Conservation (phyloP, 2,113 vertebrate genomes). For the Illadopsis cleaveri region DNA sequence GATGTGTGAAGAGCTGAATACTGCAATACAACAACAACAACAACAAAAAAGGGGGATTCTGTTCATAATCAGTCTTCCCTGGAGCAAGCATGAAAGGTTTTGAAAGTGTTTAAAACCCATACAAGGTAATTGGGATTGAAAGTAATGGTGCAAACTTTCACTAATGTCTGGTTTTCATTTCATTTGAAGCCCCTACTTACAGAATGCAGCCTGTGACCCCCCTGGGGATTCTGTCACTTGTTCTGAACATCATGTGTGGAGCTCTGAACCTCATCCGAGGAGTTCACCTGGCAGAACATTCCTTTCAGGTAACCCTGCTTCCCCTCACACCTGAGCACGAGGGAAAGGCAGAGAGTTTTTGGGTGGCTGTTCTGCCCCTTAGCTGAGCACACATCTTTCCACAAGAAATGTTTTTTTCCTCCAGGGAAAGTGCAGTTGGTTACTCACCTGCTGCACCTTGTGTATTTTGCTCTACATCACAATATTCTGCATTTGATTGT, state of each 20-base stretch:
- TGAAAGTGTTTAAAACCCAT: neutral
- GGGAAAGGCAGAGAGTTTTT: neutral
- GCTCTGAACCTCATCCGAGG: conserved; percentile 93
- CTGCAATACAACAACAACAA: neutral
- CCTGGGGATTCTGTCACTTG: conserved; percentile 88
- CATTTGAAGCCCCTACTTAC: conserved; percentile 75
- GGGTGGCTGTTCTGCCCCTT: neutral
- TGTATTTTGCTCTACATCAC: neutral
- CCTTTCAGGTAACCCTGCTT: conserved; percentile 82
- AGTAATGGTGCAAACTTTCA: neutral
- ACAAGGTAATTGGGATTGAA: neutral
- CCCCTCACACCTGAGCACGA: neutral
- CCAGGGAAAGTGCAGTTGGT: neutral
- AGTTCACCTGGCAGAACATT: conserved; percentile 90
- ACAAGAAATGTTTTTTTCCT: neutral
- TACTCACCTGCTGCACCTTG: neutral
- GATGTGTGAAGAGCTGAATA: neutral
- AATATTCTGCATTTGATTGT: neutral
- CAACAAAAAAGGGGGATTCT: rapidly evolving
- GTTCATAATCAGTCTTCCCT: neutral
- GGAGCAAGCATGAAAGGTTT: neutral
- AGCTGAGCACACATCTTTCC: neutral
- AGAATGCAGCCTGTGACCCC: conserved; percentile 87
- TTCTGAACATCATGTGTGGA: conserved; percentile 95
- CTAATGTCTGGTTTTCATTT: neutral